phyloP scores from a whole-genome alignment of 2,113 vertebrate genomes.

The Trogon melanurus region DNA sequence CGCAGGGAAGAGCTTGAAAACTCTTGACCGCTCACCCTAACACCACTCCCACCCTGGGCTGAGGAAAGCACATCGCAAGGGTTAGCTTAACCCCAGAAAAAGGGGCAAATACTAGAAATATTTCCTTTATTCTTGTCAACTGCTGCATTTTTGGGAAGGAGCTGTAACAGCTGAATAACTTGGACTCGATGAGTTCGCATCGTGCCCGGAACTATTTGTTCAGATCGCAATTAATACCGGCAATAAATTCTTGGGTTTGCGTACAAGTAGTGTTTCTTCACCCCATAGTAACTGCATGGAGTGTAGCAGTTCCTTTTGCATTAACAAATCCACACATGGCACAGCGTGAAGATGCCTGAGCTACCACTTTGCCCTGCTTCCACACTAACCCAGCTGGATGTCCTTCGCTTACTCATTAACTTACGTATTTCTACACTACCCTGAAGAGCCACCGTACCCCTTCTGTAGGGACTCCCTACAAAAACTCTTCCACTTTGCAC shows the following conservation, averaged over 20 bases:
- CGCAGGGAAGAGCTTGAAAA: background rate
- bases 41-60: background rate
- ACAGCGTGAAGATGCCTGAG: background rate
- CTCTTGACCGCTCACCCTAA: background rate
- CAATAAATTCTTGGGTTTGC: background rate
- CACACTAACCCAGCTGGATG: background rate
- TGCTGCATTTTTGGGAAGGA: background rate
- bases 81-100: background rate
- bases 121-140: background rate
- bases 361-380: background rate
- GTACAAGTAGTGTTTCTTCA: background rate
- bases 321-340: background rate
- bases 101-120: background rate
- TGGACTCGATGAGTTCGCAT: background rate
- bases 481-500: background rate
- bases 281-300: background rate
- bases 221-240: background rate
- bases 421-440: rapidly evolving
- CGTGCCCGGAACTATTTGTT: background rate
- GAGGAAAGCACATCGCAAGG: background rate
- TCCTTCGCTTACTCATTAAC: background rate
- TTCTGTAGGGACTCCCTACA: rapidly evolving
- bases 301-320: background rate
- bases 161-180: background rate
- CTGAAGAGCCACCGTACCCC: background rate